Percentiles rank a stretch among this genome's conserved stretches.
Evolutionary conservation across 2,797 vertebrate species (phyloP).

Genomic region (Syngnathus acus): DNA sequence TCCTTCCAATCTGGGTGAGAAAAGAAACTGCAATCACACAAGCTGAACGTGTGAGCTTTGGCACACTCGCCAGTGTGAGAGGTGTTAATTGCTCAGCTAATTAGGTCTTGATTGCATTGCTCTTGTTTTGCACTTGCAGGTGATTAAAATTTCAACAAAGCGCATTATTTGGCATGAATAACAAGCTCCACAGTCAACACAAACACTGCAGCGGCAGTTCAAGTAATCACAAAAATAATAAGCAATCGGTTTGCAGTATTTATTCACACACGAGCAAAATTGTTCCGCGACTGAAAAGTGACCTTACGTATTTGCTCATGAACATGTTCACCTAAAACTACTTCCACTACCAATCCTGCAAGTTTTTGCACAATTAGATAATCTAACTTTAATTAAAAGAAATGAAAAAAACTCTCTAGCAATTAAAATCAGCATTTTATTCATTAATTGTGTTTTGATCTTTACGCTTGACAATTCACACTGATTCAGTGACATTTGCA

Average conservation of each 20-base stretch:
- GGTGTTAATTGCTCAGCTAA: conserved; percentile 99
- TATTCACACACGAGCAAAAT: neutral
- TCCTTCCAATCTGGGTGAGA: conserved; percentile 68
- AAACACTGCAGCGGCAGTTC: conserved; percentile 23
- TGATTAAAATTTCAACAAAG: conserved; percentile 99
- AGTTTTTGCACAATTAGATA: too few species aligned
- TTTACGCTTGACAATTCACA: too few species aligned
- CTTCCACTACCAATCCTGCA: too few species aligned
- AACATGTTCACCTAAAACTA: too few species aligned
- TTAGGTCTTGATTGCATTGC: conserved; percentile 99
- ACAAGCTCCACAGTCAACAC: conserved; percentile 76
- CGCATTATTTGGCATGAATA: conserved; percentile 99
- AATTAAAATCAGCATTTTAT: too few species aligned
- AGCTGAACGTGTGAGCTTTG: conserved; percentile 60
- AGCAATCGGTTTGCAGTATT: neutral
- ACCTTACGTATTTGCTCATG: too few species aligned
- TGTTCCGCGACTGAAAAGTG: neutral
- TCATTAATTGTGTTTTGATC: too few species aligned
- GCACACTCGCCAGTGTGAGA: conserved; percentile 65
- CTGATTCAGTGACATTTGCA: too few species aligned
- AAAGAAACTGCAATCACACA: conserved; percentile 53
- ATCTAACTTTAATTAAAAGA: too few species aligned
- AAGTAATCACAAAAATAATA: conserved; percentile 7
- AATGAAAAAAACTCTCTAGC: too few species aligned
- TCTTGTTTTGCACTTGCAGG: conserved; percentile 99